A percentile compares a stretch with the other conserved stretches of the same genome.
Conservation (phyloP, 2,888 invertebrate species). For the Branchellion lobata region DNA sequence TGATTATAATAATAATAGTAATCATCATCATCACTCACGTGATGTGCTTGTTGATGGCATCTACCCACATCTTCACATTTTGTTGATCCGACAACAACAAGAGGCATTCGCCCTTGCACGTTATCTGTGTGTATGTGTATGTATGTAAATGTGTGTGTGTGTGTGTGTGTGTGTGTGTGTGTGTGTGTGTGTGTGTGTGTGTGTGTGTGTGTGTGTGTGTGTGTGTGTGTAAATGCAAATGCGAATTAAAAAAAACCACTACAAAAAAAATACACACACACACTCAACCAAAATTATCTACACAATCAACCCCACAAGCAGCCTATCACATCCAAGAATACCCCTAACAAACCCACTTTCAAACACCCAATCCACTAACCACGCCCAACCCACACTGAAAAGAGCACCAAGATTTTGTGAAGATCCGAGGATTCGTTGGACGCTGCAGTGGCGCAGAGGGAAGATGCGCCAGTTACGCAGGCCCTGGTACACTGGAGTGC, state of each 20-base stretch:
- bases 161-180: too few species aligned
- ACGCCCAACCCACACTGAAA: constrained; percentile 49
- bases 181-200: too few species aligned
- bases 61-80: constrained; percentile 57
- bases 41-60: constrained; percentile 55
- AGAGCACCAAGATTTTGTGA: constrained; percentile 49
- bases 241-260: too few species aligned
- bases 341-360: background rate
- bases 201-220: too few species aligned
- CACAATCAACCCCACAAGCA: background rate
- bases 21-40: constrained; percentile 46
- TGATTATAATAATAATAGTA: too few species aligned
- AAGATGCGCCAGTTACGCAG: constrained; percentile 71
- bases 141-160: too few species aligned
- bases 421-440: constrained; percentile 59
- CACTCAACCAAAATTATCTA: background rate
- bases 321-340: background rate
- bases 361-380: background rate
- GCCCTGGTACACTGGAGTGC: constrained; percentile 63
- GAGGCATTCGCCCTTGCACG: constrained; percentile 59
- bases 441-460: constrained; percentile 72
- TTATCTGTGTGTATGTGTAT: constrained; percentile 53
- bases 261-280: too few species aligned
- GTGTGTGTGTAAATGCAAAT: too few species aligned
- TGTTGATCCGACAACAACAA: constrained; percentile 57